Evolutionary conservation across 2,888 invertebrate species (phyloP).

Genomic region (Eilema depressum): DNA sequence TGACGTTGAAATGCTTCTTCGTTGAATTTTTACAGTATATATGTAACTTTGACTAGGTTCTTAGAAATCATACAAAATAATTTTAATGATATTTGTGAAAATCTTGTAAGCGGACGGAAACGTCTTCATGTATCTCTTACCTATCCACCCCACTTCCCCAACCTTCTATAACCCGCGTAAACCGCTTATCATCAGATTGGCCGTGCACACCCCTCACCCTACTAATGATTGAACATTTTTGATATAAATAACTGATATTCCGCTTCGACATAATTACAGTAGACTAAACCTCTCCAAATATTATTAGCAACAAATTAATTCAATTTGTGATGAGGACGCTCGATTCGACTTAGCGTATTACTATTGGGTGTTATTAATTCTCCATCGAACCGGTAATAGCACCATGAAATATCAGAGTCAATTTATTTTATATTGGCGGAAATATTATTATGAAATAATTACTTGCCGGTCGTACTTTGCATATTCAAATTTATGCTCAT

Average conservation of each 20-base stretch:
- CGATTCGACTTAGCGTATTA: slow-evolving; percentile 7
- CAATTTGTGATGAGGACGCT: not conserved
- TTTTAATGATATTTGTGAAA: no score
- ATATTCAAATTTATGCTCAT: not conserved
- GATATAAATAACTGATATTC: not conserved
- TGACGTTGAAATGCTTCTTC: not conserved
- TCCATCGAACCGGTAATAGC: slow-evolving; percentile 15
- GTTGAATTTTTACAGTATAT: no score
- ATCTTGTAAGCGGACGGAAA: no score
- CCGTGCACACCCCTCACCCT: no score
- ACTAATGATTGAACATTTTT: not conserved
- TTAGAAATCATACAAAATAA: no score
- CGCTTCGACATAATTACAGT: not conserved
- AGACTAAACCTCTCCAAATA: not conserved
- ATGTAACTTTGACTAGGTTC: no score
- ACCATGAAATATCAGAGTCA: not conserved
- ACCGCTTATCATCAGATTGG: not conserved
- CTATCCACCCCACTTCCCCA: no score
- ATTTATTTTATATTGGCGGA: not conserved
- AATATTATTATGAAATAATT: not conserved
- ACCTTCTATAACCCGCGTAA: no score
- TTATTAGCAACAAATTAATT: slow-evolving; percentile 17
- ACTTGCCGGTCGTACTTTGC: not conserved
- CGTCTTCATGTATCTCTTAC: no score
- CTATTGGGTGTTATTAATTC: slow-evolving; percentile 21